Conservation (phyloP, 2,888 invertebrate genomes). For the Hirtodrosophila alboralis region DNA sequence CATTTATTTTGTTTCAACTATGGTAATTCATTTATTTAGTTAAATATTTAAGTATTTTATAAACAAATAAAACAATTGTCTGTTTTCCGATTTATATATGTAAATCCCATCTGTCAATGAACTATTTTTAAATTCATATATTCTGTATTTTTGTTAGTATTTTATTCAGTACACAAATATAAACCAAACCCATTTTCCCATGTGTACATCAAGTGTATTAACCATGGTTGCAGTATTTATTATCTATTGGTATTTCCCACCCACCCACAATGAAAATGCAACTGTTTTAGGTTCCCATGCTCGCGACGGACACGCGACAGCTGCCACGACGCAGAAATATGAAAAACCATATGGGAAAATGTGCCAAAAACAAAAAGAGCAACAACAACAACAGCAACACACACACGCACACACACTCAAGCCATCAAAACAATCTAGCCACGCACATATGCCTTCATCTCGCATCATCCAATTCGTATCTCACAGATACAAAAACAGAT, state of each 20-base stretch:
- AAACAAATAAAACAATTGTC: too few relatives aligned
- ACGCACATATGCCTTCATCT: slow-evolving; percentile 60
- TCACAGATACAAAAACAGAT: slow-evolving; percentile 32
- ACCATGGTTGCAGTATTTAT: too few relatives aligned
- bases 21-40: too few relatives aligned
- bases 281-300: slow-evolving; percentile 62
- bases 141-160: too few relatives aligned
- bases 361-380: slow-evolving; percentile 59
- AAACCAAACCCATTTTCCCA: too few relatives aligned
- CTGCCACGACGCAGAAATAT: slow-evolving; percentile 55
- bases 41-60: too few relatives aligned
- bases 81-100: too few relatives aligned
- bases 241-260: slow-evolving; percentile 3
- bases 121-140: too few relatives aligned
- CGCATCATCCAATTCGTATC: slow-evolving; percentile 11
- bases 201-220: slow-evolving; percentile 1
- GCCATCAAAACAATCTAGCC: slow-evolving; percentile 52
- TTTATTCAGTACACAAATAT: too few relatives aligned
- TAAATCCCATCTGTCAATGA: too few relatives aligned
- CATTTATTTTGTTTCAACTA: too few relatives aligned
- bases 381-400: slow-evolving; percentile 8
- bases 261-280: slow-evolving; percentile 35
- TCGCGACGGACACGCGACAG: slow-evolving; percentile 59
- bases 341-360: slow-evolving; percentile 72
- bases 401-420: slow-evolving; percentile 7